Evolutionary conservation across 2,113 vertebrate genomes (phyloP), one percentile per base, ranked within the genome.

Genomic region (Megaceryle torquata): DNA sequence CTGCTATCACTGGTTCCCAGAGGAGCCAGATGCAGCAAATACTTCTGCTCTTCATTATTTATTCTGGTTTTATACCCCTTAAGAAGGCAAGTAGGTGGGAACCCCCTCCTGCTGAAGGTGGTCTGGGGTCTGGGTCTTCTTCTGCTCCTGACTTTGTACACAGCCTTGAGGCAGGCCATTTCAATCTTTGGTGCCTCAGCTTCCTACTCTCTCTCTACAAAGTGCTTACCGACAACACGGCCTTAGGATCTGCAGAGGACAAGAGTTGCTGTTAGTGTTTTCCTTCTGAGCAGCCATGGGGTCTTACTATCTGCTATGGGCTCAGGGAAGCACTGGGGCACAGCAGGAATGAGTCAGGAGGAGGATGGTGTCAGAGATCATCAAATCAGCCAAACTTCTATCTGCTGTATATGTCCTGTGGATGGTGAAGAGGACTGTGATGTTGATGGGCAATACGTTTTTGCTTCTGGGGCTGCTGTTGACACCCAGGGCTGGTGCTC

Each of bases 201-300:
- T 68, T 75, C 48, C 9, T 28, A 11, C 28, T 78, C 15, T 19
- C 29, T 46, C 28, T 41, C 18, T 50, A 2, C 15, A 31, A 39
- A 48, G 50, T 6, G 6, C 61, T 88, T n/a, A n/a, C n/a, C n/a
- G 48, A 37, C 18, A 5, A 37, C 2, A 0, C 4, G 28, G 31
- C 31, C 56, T n/a, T 16, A 65, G 51, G 41, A 78, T 51, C 56
- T 78, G 69, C 51, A 20, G 15, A 59, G n/a, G 41, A 28, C 13
- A 56, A 11, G 31, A 60, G 21, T 1, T 59, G 37, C 48, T 51
- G 48, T 18, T 3, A 2, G 37, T 25, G 29, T 7, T 54, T 87
- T 80, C 25, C 21, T 21, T 44, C 50, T 2, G 0, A 75, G 28
- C 44, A 68, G 26, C 31, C 56, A 8, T 1, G 0, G 0, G 21